Evolutionary conservation across 2,888 invertebrate species (phyloP), one percentile per base, ranked within the genome.

Genomic region (Matsumyia berberina): DNA sequence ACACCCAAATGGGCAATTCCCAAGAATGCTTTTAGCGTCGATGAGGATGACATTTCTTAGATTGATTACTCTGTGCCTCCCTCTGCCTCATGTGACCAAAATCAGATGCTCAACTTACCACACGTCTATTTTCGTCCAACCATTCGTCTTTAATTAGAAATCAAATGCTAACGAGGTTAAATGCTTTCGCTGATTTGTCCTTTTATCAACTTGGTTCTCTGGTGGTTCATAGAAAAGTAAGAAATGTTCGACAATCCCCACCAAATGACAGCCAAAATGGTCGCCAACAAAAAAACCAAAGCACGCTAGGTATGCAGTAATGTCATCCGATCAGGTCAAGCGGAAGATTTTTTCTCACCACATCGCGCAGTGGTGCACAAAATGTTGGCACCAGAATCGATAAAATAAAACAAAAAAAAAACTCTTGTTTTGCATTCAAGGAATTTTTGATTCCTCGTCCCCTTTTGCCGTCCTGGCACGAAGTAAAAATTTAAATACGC

Each of bases 131-230:
- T 78, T 51, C 33, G 39, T 49, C 33, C 6, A 57, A 37, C 29
- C 73, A 51, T 64, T 83, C 79, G 83, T 44, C 64, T 79, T 77
- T 74, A 83, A 83, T 83, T 83, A 83, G 78, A 83, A 83, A 73
- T 79, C 62, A 79, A 83, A 78, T 79, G 83, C 79, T 83, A 83
- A 79, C 79, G 83, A 79, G 83, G 83, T 83, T 74, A 83, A 83
- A 79, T 79, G 62, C 58, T 69, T 74, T 69, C 57, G 73, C 73
- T 79, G 73, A 83, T 79, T 79, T 69, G 73, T 79, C 57, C 83
- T 78, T 78, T 79, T 79, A 67, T 69, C 57, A 74, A 69, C 35
- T 74, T 37, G 5, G 33, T 12, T 31, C 5, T 15, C 9, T 35
- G 17, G 35, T 8, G 11, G 49, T 57, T 29, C 4, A 24, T 24